phyloP scores from a whole-genome alignment of 1,140 invertebrate genomes.

The Drosophila kurseongensis region DNA sequence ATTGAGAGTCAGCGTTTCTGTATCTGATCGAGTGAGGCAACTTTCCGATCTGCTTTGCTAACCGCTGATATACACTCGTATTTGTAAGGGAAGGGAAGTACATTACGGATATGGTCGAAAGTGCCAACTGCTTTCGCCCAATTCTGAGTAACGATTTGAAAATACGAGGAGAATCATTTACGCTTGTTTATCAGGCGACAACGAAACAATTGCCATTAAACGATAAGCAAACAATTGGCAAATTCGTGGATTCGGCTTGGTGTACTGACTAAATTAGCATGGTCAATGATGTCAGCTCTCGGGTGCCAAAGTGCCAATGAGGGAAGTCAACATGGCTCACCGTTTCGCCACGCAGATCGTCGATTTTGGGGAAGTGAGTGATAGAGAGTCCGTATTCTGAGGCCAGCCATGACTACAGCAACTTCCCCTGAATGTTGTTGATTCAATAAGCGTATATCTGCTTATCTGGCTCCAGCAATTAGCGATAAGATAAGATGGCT shows the following conservation, averaged over 20 bases:
- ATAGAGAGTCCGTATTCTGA: slow-evolving; percentile 8
- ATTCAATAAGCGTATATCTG: slow-evolving; percentile 68
- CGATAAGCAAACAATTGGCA: slow-evolving; percentile 66
- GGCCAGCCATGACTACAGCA: slow-evolving; percentile 13
- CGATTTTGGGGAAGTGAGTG: slow-evolving; percentile 26
- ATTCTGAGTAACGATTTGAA: slow-evolving; percentile 50
- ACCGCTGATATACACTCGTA: slow-evolving; percentile 1
- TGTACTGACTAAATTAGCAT: slow-evolving; percentile 45
- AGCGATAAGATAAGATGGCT: slow-evolving; percentile 62
- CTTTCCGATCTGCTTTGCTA: slow-evolving; percentile 22
- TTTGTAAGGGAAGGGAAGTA: slow-evolving; percentile 8
- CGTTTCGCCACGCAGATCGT: slow-evolving; percentile 20
- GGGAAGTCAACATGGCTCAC: slow-evolving; percentile 39
- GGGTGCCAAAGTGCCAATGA: slow-evolving; percentile 44
- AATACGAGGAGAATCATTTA: slow-evolving; percentile 54
- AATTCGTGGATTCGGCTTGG: neutral
- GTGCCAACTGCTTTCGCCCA: slow-evolving; percentile 23
- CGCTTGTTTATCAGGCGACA: slow-evolving; percentile 17
- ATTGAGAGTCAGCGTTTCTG: slow-evolving; percentile 13
- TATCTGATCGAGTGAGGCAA: slow-evolving; percentile 32
- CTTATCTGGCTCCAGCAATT: slow-evolving; percentile 48
- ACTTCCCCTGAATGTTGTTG: slow-evolving; percentile 27
- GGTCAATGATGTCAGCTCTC: slow-evolving; percentile 62
- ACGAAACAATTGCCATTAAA: slow-evolving; percentile 35
- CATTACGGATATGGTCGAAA: slow-evolving; percentile 12